Percentiles rank a stretch among this genome's conserved stretches.
These are phyloP conservation scores for Knipowitschia caucasica DNA, from an alignment of 2,797 vertebrate genomes.

Conservation along the genomic window DNA sequence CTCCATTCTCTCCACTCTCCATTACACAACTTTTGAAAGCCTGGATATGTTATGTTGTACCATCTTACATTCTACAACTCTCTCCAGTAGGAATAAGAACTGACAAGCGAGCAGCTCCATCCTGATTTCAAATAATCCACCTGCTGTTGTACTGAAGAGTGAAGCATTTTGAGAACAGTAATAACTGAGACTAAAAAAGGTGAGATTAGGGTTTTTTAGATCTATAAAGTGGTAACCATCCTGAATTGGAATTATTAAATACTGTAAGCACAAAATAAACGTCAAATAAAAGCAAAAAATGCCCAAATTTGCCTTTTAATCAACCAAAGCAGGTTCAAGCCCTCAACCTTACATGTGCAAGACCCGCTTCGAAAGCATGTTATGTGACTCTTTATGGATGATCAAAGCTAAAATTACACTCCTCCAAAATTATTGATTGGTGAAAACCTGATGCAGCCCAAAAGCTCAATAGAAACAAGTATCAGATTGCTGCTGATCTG, in stretches of 20 bases:
- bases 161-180: too few species aligned
- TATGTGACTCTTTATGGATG: constrained; percentile 1
- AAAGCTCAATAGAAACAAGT: constrained; percentile 11
- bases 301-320: not conserved
- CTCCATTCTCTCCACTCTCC: too few species aligned
- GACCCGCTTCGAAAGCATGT: constrained; percentile 15
- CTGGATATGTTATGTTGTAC: too few species aligned
- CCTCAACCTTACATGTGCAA: constrained; percentile 4
- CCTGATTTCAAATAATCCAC: too few species aligned
- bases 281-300: not conserved
- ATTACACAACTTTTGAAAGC: too few species aligned
- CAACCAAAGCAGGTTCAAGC: not conserved
- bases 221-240: too few species aligned
- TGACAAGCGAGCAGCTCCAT: too few species aligned
- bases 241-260: not conserved
- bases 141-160: too few species aligned
- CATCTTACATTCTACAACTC: too few species aligned
- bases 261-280: not conserved
- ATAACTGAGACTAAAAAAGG: too few species aligned
- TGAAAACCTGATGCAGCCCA: constrained; percentile 4
- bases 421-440: constrained; percentile 21
- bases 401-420: constrained; percentile 10
- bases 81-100: too few species aligned
- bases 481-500: constrained; percentile 8
- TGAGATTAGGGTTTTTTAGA: too few species aligned